A percentile compares a stretch with the other conserved stretches of the same genome.
Conservation (phyloP, 2,797 vertebrate species). For the Poeciliopsis gracilis region DNA sequence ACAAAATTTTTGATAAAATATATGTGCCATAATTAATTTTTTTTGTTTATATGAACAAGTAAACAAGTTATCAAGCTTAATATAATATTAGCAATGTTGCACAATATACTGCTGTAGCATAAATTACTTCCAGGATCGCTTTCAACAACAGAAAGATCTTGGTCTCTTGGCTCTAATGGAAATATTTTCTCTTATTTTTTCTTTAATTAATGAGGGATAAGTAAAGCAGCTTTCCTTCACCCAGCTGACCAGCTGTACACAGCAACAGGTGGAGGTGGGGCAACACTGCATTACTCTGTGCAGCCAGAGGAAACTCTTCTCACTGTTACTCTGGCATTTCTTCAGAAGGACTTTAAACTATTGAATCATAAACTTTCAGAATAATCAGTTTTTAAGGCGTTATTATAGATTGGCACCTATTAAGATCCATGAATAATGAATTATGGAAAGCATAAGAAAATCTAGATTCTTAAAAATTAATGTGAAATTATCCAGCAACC, state of each 20-base stretch:
- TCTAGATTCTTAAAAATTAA: neutral
- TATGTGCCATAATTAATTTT: neutral
- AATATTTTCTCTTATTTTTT: neutral
- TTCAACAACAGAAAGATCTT: neutral
- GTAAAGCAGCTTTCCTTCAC: neutral
- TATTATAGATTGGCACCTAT: neutral
- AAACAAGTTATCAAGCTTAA: neutral
- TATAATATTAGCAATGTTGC: neutral
- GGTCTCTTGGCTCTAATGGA: neutral
- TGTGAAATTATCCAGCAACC: neutral
- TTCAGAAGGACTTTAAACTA: neutral
- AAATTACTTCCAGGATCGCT: neutral
- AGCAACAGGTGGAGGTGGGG: neutral
- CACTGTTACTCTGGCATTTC: neutral
- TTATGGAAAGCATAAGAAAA: neutral
- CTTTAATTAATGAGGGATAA: neutral
- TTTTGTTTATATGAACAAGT: neutral
- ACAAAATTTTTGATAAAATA: neutral
- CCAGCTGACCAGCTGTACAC: neutral
- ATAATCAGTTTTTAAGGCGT: neutral
- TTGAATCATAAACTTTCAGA: neutral
- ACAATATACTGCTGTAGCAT: neutral
- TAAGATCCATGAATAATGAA: neutral
- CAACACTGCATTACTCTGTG: neutral
- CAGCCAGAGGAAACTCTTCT: neutral